Evolutionary conservation across 1,140 invertebrate species (phyloP).

Genomic region (Bradynema listronoti): DNA sequence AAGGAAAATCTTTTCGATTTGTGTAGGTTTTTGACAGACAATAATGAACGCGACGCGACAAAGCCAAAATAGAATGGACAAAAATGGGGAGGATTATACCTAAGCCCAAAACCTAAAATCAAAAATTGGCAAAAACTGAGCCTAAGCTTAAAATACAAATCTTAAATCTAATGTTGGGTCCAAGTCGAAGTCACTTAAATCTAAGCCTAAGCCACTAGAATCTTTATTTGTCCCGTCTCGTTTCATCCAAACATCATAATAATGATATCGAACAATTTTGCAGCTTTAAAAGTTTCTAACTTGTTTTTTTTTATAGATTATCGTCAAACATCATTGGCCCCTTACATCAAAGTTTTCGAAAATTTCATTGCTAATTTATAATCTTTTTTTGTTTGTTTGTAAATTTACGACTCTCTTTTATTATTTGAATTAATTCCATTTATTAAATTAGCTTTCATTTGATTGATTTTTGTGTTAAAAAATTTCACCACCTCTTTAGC

Average conservation of each 20-base stretch:
- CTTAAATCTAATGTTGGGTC: too few relatives aligned
- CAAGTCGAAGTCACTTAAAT: too few relatives aligned
- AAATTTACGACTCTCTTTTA: too few relatives aligned
- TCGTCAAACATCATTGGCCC: slow-evolving; percentile 46
- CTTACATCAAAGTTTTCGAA: slow-evolving; percentile 50
- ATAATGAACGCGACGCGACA: slow-evolving; percentile 8
- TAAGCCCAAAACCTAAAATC: slow-evolving; percentile 6
- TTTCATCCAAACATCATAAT: too few relatives aligned
- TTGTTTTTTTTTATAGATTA: slow-evolving; percentile 43
- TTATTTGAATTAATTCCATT: too few relatives aligned
- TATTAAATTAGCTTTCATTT: too few relatives aligned
- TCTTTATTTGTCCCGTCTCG: too few relatives aligned
- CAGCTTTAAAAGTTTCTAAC: slow-evolving; percentile 6
- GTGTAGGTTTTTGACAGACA: slow-evolving; percentile 19
- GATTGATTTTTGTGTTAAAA: too few relatives aligned
- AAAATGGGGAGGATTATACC: slow-evolving; percentile 20
- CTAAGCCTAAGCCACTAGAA: too few relatives aligned
- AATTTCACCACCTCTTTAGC: too few relatives aligned
- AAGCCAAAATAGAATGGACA: slow-evolving; percentile 26
- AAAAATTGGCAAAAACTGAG: too few relatives aligned
- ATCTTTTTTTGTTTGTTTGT: not conserved
- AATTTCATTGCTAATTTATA: slow-evolving; percentile 11
- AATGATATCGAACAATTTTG: not conserved
- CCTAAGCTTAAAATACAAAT: too few relatives aligned
- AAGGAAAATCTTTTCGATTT: slow-evolving; percentile 29